Evolutionary conservation across 2,797 vertebrate genomes (phyloP).

Genomic region (Merluccius polli): DNA sequence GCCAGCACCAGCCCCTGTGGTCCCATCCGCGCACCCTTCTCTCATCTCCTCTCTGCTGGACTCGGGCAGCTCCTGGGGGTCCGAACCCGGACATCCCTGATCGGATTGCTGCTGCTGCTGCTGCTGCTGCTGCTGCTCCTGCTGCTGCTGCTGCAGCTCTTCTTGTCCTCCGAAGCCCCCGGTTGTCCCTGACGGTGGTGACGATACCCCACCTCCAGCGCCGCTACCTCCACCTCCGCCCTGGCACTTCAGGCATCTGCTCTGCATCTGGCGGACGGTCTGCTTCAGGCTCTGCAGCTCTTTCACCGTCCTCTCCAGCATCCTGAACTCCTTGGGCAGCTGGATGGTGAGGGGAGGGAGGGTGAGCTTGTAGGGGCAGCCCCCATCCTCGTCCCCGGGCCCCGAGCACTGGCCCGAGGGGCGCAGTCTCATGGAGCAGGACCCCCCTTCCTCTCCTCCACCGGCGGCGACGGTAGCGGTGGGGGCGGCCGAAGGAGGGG

Average conservation of each 20-base stretch:
- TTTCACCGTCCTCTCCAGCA: conserved; percentile 87
- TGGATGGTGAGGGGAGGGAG: conserved; percentile 88
- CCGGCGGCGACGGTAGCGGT: conserved; percentile 24
- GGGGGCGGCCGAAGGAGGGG: conserved; percentile 51
- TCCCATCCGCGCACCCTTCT: conserved; percentile 50
- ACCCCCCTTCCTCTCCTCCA: conserved; percentile 16
- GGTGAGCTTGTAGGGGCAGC: conserved; percentile 86
- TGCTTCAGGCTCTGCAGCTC: conserved; percentile 89
- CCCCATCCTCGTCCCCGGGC: conserved; percentile 66
- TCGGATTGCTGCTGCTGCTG: conserved; percentile 77
- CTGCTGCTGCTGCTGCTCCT: conserved; percentile 7
- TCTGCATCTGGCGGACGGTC: conserved; percentile 82
- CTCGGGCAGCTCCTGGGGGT: conserved; percentile 15
- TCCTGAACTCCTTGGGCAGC: conserved; percentile 83
- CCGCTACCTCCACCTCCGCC: conserved; percentile 45
- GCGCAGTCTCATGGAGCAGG: conserved; percentile 81
- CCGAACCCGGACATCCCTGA: conserved; percentile 61
- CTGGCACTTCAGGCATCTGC: conserved; percentile 83
- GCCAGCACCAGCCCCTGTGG: conserved; percentile 5
- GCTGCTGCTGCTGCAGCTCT: conserved; percentile 54
- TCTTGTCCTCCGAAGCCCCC: conserved; percentile 67
- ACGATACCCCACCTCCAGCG: neutral
- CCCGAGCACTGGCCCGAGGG: conserved; percentile 75
- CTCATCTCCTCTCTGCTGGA: conserved; percentile 54
- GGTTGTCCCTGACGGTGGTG: conserved; percentile 38